Conservation (phyloP, 1,140 invertebrate species). For the Periplaneta americana region DNA sequence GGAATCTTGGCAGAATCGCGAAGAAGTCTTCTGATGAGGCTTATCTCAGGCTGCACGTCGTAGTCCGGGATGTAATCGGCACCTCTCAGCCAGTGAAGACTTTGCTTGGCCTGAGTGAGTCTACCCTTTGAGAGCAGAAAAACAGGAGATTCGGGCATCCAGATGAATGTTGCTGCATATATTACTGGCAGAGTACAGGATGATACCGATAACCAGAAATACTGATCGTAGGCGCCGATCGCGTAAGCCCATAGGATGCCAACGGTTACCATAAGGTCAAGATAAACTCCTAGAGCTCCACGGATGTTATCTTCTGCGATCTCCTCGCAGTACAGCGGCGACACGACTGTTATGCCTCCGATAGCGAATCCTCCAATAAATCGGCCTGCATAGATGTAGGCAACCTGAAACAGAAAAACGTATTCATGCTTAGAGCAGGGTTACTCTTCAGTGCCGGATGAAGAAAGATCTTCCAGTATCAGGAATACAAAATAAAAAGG, state of each 20-base stretch:
- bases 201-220: conserved; percentile 39
- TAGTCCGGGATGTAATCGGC: background rate
- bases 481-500: background rate
- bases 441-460: background rate
- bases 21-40: background rate
- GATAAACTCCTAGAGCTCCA: conserved; percentile 72
- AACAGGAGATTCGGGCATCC: conserved; percentile 43
- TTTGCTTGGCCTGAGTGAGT: conserved; percentile 31
- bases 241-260: conserved; percentile 73
- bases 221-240: conserved; percentile 67
- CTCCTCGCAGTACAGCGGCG: conserved; percentile 54
- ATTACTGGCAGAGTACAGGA: conserved; percentile 26
- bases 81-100: conserved; percentile 52
- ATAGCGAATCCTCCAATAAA: conserved; percentile 56
- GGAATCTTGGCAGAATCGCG: background rate
- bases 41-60: background rate
- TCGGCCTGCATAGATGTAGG: conserved; percentile 33
- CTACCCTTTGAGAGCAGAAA: conserved; percentile 25
- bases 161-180: conserved; percentile 29
- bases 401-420: conserved; percentile 32
- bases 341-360: conserved; percentile 55
- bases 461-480: background rate
- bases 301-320: conserved; percentile 48
- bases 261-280: conserved; percentile 68
- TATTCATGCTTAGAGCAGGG: background rate